A percentile compares a stretch with the other conserved stretches of the same genome.
These are phyloP conservation scores for Eupithecia subfuscata DNA, from an alignment of 2,888 invertebrate genomes.

Conservation along the genomic window DNA sequence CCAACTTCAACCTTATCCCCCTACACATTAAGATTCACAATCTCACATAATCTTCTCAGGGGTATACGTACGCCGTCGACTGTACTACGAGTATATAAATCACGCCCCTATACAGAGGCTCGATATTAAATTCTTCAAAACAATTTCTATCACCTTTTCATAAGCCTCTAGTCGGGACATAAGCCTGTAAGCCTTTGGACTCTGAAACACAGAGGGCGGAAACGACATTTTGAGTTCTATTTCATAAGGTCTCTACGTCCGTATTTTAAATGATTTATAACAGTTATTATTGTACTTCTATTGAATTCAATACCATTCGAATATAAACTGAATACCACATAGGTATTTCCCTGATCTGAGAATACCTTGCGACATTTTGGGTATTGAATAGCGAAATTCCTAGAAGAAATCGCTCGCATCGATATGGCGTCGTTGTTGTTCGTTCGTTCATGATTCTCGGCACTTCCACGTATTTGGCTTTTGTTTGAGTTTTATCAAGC, in stretches of 20 bases:
- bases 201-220: not conserved
- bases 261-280: not conserved
- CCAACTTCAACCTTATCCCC: not conserved
- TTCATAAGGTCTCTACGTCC: not conserved
- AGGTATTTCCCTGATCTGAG: not conserved
- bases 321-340: not conserved
- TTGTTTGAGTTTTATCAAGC: not conserved
- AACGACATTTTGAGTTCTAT: not conserved
- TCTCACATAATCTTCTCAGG: not conserved
- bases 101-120: not conserved
- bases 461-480: not conserved
- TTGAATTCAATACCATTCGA: not conserved
- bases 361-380: not conserved
- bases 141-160: conserved; percentile 25
- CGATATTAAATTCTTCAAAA: conserved; percentile 41
- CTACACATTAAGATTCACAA: not conserved
- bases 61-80: not conserved
- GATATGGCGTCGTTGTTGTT: not conserved
- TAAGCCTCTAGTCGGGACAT: conserved; percentile 30
- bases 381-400: not conserved
- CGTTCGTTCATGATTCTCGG: no score
- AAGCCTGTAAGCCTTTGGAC: conserved; percentile 23
- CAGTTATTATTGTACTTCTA: not conserved
- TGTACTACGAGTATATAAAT: not conserved
- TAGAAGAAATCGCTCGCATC: not conserved